These are phyloP conservation scores for Loripinus fragilis DNA, from an alignment of 2,888 invertebrate species.

Conservation along the genomic window DNA sequence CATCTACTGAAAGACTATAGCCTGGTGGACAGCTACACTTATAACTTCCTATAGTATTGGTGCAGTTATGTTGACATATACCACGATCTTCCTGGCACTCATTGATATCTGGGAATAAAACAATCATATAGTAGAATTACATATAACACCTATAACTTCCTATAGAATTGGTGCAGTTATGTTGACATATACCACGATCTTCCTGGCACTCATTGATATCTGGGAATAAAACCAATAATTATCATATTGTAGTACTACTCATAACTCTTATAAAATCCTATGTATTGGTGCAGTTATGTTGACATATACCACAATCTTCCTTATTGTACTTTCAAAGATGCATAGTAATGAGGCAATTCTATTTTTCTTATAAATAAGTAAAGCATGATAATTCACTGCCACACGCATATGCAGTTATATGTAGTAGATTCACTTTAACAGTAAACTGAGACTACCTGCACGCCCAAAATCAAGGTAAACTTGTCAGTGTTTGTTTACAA, in stretches of 20 bases:
- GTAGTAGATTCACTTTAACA: no score
- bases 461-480: no score
- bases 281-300: constrained; percentile 82
- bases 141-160: constrained; percentile 83
- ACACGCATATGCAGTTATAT: no score
- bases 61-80: constrained; percentile 82
- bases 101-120: constrained; percentile 74
- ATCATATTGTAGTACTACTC: no score
- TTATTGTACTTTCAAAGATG: no score
- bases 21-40: constrained; percentile 82
- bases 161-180: constrained; percentile 81
- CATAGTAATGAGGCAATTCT: no score
- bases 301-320: constrained; percentile 73
- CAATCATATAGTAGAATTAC: no score
- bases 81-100: constrained; percentile 75
- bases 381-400: no score
- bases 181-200: constrained; percentile 77
- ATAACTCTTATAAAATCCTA: constrained; percentile 83
- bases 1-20: constrained; percentile 81
- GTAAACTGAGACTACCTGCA: no score
- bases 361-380: no score
- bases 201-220: constrained; percentile 80
- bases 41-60: constrained; percentile 83
- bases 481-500: no score
- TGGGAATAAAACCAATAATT: constrained; percentile 51